Base-by-base conservation (phyloP, 1,140 invertebrate genomes). In the Bombus vancouverensis region DNA sequence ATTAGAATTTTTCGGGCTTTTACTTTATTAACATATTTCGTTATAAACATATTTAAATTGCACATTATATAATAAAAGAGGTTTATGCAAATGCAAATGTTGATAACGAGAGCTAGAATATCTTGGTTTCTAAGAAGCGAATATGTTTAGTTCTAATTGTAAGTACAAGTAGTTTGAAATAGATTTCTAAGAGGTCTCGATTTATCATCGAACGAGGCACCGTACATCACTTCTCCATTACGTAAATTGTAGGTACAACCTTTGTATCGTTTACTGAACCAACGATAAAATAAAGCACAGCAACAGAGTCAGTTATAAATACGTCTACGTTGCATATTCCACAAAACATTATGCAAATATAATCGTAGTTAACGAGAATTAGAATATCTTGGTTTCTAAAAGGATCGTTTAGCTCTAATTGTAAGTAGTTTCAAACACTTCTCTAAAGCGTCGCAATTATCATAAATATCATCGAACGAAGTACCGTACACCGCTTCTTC, bases 141-240 rank as follows among this genome's bases (percentile, higher is more conserved):
- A 62, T n/a, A 62, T 62, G 59, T 62, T 62, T 62, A 62, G 59
- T 62, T 28, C 28, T n/a, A 62, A 62, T 62, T 28, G 59, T n/a
- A 62, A n/a, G 59, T 62, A 62, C 59, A 62, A n/a, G 59, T n/a
- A 62, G 59, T 62, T 62, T 62, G 59, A 62, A 62, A 62, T 62
- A 65, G 62, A 32, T 65, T 65, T 65, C 62, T 65, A n/a, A 32
- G 62, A 65, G 62, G n/a, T 65, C n/a, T 65, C 62, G 62, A 65
- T 65, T 65, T 65, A 32, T 65, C 62, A 65, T 32, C n/a, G 62
- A 65, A 65, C 62, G n/a, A 65, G n/a, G 62, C n/a, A 32, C 62
- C 62, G n/a, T 65, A 32, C 62, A 65, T 62, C 59, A 13, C 59
- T 62, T 62, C 28, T 62, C 28, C n/a, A 65, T 65, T 32, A 65